Percentiles rank a stretch among this genome's conserved stretches.
Conservation (phyloP, 1,140 invertebrate species). For the Anadara kagoshimensis region DNA sequence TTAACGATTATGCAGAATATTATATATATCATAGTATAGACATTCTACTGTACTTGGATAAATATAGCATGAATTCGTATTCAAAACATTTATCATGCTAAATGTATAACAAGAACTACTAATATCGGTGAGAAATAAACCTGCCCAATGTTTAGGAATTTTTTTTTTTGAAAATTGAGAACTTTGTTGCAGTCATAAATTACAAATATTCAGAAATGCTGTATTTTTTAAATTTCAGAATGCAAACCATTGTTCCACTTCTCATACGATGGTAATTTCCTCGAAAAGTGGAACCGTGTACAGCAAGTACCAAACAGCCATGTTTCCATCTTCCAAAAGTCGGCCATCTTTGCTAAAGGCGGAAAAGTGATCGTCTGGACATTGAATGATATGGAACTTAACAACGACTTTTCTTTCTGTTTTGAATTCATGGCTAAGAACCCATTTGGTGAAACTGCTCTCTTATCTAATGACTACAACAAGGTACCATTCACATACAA, state of each 20-base stretch:
- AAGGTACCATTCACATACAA: conserved; percentile 33
- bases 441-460: conserved; percentile 31
- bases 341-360: conserved; percentile 34
- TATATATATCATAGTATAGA: no score
- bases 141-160: no score
- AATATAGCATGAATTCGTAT: no score
- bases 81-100: no score
- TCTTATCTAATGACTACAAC: conserved; percentile 31
- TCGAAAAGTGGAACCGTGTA: conserved; percentile 33
- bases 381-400: conserved; percentile 34
- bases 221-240: conserved; percentile 6
- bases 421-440: conserved; percentile 40
- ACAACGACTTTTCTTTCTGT: conserved; percentile 33
- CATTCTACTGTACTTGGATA: no score
- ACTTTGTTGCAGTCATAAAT: no score
- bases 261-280: conserved; percentile 38
- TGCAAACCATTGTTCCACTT: conserved; percentile 42
- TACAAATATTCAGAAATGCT: no score
- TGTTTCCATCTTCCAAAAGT: conserved; percentile 30
- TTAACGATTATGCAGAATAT: no score
- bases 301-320: conserved; percentile 35
- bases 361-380: conserved; percentile 38
- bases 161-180: no score
- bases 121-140: no score
- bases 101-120: no score